Base-by-base conservation (phyloP, 37 sponge, comb jelly and placozoan genomes). In the Corticium candelabrum region DNA sequence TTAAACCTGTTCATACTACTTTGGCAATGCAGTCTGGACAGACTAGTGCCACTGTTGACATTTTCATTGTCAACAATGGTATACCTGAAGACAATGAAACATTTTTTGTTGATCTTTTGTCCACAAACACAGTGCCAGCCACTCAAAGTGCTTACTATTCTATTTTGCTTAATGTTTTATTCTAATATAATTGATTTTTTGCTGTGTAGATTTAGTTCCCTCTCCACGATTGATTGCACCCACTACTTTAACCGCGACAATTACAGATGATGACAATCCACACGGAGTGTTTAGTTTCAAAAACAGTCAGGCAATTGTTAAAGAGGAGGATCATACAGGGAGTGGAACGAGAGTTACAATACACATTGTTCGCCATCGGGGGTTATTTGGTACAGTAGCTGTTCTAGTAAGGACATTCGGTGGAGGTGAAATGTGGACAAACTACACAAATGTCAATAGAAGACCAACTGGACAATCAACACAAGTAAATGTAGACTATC, bases 251-350 rank as follows among this genome's bases (percentile, higher is more conserved):
- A 37, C 79, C 11, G 85, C 90, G 30, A 88, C 79, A n/a, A 94
- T 94, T n/a, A 39, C 69, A 31, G 37, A 86, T 35, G 90, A 76
- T 76, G 90, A 94, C 69, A 87, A 94, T 38, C 95, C 95, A 34
- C 81, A 84, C 67, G 95, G 95, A 43, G 84, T 82, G 30, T 76
- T 94, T 80, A 29, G 31, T 29, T 15, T 70, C 62, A 21, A 11
- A 11, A 21, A 50, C 62, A 21, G 15, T 11, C 62, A 50, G 21
- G 21, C 11, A 21, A 21, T 50, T 21, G 62, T 50, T 21, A 50
- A 11, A 11, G 62, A 50, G 21, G 62, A 50, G 62, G 62, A 50
- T 21, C 15, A 27, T 21, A 50, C 62, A 11, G 62, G 62, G 15
- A 11, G 62, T 27, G 62, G 62, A 50, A 27, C 62, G 11, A 11